Evolutionary conservation across 2,797 vertebrate species (phyloP), one percentile per base, ranked within the genome.

Genomic region (Geotrypetes seraphini): DNA sequence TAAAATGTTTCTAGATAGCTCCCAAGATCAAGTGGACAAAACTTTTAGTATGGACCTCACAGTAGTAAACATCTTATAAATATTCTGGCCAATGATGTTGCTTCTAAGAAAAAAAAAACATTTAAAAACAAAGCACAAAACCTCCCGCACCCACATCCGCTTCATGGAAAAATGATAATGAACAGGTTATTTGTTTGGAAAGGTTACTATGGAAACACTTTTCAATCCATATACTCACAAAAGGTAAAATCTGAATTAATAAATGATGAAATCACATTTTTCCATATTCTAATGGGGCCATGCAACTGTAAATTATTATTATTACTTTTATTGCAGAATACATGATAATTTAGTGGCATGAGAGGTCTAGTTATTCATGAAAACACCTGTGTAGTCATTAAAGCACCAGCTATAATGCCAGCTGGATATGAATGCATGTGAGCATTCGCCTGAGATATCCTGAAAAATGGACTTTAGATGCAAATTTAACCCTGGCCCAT

Each of bases 161-260:
- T 59, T 75, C 55, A 51, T 53, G 55, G 5, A 69, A 62, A 73
- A 73, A 66, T 73, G 79, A 68, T 65, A 69, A 79, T 72, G 79
- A 78, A 81, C 69, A 77, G 71, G 73, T 75, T 78, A 63, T 70
- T 57, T 70, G 69, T 74, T 79, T 64, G 57, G 55, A 42, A 60
- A 53, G 57, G 78, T 82, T 79, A 71, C 77, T 59, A 84, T 81
- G 77, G 81, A 75, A 79, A 83, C 77, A 76, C 71, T 76, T 80
- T 74, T 63, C 75, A 69, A 71, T 66, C 70, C 69, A 78, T 79
- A 44, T 57, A 71, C 64, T 73, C 75, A 74, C 66, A 73, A 77
- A 47, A 82, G 76, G 73, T 79, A 81, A 78, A 66, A 84, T 81
- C 76, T 80, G 73, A 76, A 84, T 83, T 79, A 71, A 75, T 79